Evolutionary conservation across 2,888 invertebrate species (phyloP).

Genomic region (Bursaphelenchus okinawaensis): DNA sequence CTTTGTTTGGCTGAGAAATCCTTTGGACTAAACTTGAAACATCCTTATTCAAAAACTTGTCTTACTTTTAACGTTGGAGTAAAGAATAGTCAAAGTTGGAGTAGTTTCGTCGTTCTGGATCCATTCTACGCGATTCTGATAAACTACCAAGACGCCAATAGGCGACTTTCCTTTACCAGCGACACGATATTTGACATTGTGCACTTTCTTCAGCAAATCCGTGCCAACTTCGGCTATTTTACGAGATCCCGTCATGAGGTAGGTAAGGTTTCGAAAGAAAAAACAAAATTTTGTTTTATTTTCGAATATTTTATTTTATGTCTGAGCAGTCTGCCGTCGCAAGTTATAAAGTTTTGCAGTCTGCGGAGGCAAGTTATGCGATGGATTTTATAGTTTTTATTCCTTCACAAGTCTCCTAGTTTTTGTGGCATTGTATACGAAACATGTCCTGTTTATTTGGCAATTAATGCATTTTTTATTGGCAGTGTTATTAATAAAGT

Average conservation of each 20-base stretch:
- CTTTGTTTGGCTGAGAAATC: constrained; percentile 87
- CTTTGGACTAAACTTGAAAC: constrained; percentile 73
- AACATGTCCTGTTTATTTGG: too few relatives aligned
- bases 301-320: too few relatives aligned
- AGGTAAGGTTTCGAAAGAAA: too few relatives aligned
- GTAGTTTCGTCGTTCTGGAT: constrained; percentile 30
- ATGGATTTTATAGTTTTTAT: too few relatives aligned
- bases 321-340: too few relatives aligned
- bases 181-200: constrained; percentile 50
- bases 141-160: constrained; percentile 40
- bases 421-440: too few relatives aligned
- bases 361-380: too few relatives aligned
- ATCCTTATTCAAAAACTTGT: background rate
- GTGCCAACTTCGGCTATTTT: constrained; percentile 6
- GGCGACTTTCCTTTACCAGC: constrained; percentile 49
- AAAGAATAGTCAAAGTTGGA: constrained; percentile 36
- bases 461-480: too few relatives aligned
- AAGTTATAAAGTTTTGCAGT: too few relatives aligned
- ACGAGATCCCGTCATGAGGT: background rate
- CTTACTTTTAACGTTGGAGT: constrained; percentile 47
- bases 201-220: constrained; percentile 31
- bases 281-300: too few relatives aligned
- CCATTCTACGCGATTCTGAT: constrained; percentile 50
- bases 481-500: too few relatives aligned
- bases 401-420: too few relatives aligned